Percentiles rank a stretch among this genome's conserved stretches.
phyloP scores from a whole-genome alignment of 2,797 vertebrate species.

The Cheracebus regulus region DNA sequence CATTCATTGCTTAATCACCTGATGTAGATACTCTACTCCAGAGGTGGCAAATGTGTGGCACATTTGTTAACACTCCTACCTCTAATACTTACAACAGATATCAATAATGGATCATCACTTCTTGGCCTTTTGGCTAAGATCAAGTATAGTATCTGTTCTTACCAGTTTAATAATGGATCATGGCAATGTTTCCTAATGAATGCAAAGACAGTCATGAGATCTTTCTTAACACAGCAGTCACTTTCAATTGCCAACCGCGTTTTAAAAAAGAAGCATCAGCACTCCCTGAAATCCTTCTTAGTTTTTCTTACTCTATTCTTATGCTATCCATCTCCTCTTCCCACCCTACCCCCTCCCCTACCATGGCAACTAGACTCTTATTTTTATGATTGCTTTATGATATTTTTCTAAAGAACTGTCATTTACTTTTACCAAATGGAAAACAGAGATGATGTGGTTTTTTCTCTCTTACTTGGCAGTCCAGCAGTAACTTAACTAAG shows the following conservation, averaged over 20 bases:
- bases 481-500: neutral
- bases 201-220: neutral
- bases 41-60: neutral
- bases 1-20: neutral
- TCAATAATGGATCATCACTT: neutral
- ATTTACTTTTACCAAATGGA: neutral
- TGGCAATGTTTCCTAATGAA: neutral
- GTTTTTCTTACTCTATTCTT: neutral
- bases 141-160: neutral
- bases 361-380: neutral
- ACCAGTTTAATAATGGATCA: neutral
- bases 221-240: neutral
- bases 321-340: neutral
- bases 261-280: neutral
- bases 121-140: neutral
- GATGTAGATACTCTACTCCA: neutral
- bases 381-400: neutral
- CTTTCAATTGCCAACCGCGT: neutral
- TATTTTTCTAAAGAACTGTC: slow-evolving; percentile 3
- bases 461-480: neutral
- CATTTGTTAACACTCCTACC: accelerated
- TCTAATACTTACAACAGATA: accelerated
- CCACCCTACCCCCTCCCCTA: neutral
- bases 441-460: neutral
- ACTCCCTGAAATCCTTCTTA: neutral